phyloP scores from a whole-genome alignment of 2,797 vertebrate genomes.

The Discoglossus pictus region DNA sequence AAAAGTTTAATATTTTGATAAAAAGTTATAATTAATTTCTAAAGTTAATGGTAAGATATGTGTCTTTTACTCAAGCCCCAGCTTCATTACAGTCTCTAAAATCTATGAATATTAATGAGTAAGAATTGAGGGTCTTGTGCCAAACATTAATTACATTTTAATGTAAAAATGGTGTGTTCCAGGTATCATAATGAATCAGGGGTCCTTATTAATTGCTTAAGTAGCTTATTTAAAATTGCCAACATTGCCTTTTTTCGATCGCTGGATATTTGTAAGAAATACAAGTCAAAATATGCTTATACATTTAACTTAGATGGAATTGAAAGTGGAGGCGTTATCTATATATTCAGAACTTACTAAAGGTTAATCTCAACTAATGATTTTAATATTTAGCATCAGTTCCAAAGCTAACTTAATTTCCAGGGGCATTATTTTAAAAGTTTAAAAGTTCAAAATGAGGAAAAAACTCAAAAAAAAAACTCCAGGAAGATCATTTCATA shows the following conservation, averaged over 20 bases:
- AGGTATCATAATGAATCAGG: constrained; percentile 16
- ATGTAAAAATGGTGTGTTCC: constrained; percentile 28
- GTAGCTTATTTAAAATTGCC: constrained; percentile 7
- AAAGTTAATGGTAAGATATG: constrained; percentile 20
- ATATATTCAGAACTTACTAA: no score
- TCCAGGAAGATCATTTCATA: no score
- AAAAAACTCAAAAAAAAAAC: no score
- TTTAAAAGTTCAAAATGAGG: no score
- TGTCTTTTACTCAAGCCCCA: constrained; percentile 16
- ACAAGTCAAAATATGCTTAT: constrained; percentile 2
- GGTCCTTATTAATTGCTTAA: constrained; percentile 24
- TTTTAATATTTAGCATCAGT: no score
- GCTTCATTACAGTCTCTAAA: constrained; percentile 32
- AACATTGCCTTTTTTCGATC: neutral
- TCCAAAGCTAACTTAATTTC: no score
- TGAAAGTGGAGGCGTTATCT: no score
- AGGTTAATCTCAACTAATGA: no score
- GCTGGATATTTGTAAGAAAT: neutral
- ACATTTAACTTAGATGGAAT: neutral
- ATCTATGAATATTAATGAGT: constrained; percentile 47
- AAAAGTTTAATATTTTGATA: constrained; percentile 10
- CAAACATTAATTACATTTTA: constrained; percentile 49
- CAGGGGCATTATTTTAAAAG: no score
- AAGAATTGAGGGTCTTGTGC: constrained; percentile 16
- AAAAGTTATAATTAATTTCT: constrained; percentile 29